Evolutionary conservation across 2,888 invertebrate species (phyloP).

Genomic region (Drosophila prostipennis): DNA sequence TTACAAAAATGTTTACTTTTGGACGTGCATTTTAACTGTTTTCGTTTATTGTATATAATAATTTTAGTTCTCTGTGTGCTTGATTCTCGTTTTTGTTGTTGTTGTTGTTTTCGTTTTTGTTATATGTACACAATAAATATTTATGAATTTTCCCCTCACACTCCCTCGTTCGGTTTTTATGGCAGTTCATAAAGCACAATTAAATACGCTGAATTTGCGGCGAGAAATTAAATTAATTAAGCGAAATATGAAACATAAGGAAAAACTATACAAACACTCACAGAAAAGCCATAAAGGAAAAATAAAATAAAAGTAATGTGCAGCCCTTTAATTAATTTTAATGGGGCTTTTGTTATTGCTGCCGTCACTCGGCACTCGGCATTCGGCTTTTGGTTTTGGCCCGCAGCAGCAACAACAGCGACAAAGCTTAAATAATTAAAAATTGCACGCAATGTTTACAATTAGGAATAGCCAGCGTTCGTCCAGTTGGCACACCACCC

Average conservation of each 20-base stretch:
- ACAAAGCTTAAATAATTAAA: conserved; percentile 82
- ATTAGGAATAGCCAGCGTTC: conserved; percentile 75
- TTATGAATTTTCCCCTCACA: conserved; percentile 61
- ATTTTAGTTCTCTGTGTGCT: conserved; percentile 51
- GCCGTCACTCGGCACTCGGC: conserved; percentile 25
- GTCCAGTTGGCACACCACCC: conserved; percentile 43
- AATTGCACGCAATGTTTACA: conserved; percentile 83
- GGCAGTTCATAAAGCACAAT: conserved; percentile 80
- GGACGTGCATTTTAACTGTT: conserved; percentile 70
- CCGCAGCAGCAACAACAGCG: conserved; percentile 24
- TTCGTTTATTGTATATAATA: conserved; percentile 62
- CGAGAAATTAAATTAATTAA: conserved; percentile 76
- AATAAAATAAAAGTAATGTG: conserved; percentile 66
- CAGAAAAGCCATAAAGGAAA: conserved; percentile 58
- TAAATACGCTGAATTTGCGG: conserved; percentile 72
- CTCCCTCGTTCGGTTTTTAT: conserved; percentile 63
- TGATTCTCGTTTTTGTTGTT: conserved; percentile 34
- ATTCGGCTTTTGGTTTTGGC: not conserved
- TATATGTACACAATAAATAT: conserved; percentile 62
- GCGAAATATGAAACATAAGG: conserved; percentile 64
- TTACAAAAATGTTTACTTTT: conserved; percentile 53
- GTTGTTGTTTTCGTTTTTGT: too few species aligned
- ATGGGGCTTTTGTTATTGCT: conserved; percentile 63
- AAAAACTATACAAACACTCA: conserved; percentile 51
- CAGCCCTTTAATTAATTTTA: conserved; percentile 79